A percentile compares a stretch with the other conserved stretches of the same genome.
Conservation (phyloP, 2,113 vertebrate genomes). For the Nothocercus julius region DNA sequence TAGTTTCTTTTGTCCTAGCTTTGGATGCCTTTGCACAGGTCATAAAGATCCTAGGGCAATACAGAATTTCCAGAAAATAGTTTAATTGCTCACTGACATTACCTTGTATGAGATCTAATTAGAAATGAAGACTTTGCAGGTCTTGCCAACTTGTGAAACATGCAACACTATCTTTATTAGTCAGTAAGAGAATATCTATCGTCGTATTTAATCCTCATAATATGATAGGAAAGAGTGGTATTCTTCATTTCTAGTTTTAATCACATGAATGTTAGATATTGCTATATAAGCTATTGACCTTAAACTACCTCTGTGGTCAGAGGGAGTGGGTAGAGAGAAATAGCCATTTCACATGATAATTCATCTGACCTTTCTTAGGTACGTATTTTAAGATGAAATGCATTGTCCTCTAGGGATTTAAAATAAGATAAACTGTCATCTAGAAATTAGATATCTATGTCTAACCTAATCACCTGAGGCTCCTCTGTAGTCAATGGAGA, state of each 20-base stretch:
- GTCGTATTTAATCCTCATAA: constrained; percentile 1
- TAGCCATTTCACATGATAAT: constrained; percentile 25
- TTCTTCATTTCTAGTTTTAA: constrained; percentile 30
- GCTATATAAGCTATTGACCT: constrained; percentile 16
- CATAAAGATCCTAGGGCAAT: constrained; percentile 24
- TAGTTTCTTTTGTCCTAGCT: constrained; percentile 52
- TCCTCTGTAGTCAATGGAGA: constrained; percentile 31
- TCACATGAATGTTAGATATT: not conserved
- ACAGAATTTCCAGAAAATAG: constrained; percentile 46
- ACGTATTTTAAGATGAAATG: constrained; percentile 38
- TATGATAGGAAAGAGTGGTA: not conserved
- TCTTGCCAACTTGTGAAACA: constrained; percentile 36
- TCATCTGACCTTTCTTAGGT: constrained; percentile 56
- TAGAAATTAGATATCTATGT: constrained; percentile 52
- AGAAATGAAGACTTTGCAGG: constrained; percentile 10
- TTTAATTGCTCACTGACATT: constrained; percentile 61
- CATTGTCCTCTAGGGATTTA: constrained; percentile 31
- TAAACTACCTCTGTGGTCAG: constrained; percentile 13
- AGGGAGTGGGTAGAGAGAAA: not conserved
- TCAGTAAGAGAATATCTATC: not conserved
- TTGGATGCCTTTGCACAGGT: constrained; percentile 15
- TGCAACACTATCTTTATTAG: constrained; percentile 20
- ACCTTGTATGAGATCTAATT: constrained; percentile 38
- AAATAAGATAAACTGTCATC: constrained; percentile 51
- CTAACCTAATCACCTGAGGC: constrained; percentile 45